Percentiles rank a stretch among this genome's conserved stretches.
Conservation (phyloP, 2,113 vertebrate species). For the Clarias macrocephalus region DNA sequence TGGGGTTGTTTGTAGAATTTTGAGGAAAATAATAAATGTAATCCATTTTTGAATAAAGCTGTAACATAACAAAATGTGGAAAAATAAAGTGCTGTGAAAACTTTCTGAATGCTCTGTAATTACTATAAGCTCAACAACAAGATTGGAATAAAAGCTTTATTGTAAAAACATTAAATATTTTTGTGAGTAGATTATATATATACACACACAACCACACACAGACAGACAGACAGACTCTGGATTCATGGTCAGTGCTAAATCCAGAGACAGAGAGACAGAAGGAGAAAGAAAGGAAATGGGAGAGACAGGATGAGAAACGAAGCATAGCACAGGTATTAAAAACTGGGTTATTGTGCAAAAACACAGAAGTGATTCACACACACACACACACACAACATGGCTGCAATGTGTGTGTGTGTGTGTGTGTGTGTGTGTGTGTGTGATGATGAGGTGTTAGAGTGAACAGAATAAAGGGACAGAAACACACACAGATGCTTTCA, state of each 20-base stretch:
- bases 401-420: no score
- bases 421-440: no score
- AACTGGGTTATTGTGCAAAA: constrained; percentile 35
- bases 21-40: no score
- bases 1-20: no score
- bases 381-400: neutral
- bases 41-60: no score
- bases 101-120: neutral
- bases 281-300: neutral
- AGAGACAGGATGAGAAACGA: neutral
- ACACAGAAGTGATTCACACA: neutral
- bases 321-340: neutral
- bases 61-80: no score
- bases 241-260: neutral
- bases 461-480: constrained; percentile 1
- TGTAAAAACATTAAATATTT: neutral
- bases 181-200: neutral
- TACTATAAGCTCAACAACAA: neutral
- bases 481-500: constrained; percentile 8
- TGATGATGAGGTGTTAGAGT: neutral
- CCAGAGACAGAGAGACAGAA: neutral
- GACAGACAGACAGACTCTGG: neutral
- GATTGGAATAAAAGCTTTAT: neutral
- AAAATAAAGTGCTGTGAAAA: no score
- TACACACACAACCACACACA: neutral